These are phyloP conservation scores for Hycleus cichorii DNA, from an alignment of 1,140 invertebrate genomes.

Conservation along the genomic window DNA sequence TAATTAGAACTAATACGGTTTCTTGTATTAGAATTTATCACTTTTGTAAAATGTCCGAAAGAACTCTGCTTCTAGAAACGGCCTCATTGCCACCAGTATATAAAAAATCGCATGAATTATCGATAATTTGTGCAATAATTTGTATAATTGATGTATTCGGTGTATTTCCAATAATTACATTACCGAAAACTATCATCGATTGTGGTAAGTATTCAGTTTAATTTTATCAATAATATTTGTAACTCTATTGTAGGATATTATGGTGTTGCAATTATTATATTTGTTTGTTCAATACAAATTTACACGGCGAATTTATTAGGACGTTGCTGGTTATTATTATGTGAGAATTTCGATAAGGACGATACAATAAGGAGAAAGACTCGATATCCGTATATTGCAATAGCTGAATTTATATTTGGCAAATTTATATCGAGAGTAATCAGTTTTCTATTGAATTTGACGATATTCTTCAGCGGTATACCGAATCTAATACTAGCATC, in stretches of 20 bases:
- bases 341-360: constrained; percentile 53
- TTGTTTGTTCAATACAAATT: constrained; percentile 62
- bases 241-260: constrained; percentile 52
- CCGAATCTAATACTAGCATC: constrained; percentile 74
- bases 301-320: constrained; percentile 68
- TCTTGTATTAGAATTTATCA: too few species aligned
- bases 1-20: too few species aligned
- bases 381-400: constrained; percentile 67
- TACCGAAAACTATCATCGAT: constrained; percentile 62
- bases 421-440: constrained; percentile 49
- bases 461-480: constrained; percentile 65
- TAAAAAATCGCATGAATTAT: constrained; percentile 43
- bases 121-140: constrained; percentile 60
- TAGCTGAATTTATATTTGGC: constrained; percentile 65
- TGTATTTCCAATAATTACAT: constrained; percentile 67
- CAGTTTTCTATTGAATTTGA: constrained; percentile 60
- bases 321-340: constrained; percentile 63
- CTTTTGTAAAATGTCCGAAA: too few species aligned
- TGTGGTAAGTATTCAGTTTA: constrained; percentile 51
- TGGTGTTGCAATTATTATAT: constrained; percentile 58
- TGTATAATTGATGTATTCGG: constrained; percentile 75
- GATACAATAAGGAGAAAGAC: constrained; percentile 52
- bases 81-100: neutral
- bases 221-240: constrained; percentile 4
- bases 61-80: too few species aligned